phyloP scores from a whole-genome alignment of 2,888 invertebrate species.

The Polydrusus pterygomalis region DNA sequence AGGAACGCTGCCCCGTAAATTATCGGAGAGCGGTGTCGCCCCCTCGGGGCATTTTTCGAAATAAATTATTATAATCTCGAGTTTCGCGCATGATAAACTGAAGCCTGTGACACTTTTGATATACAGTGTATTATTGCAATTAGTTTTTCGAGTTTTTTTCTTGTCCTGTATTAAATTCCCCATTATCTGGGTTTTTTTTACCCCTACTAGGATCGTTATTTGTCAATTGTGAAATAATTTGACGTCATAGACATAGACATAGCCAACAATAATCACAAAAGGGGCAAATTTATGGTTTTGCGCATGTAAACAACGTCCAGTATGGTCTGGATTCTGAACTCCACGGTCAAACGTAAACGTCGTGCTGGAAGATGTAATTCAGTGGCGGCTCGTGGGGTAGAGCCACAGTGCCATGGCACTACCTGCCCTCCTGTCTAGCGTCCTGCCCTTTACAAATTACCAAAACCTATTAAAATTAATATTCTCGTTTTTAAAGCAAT shows the following conservation, averaged over 20 bases:
- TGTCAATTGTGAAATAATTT: constrained; percentile 2
- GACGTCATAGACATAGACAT: neutral
- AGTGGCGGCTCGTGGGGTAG: too few species aligned
- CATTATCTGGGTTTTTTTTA: constrained; percentile 17
- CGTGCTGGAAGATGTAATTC: too few species aligned
- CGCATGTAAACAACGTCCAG: too few species aligned
- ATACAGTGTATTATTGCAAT: constrained; percentile 54
- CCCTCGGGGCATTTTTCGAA: constrained; percentile 56
- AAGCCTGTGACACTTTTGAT: constrained; percentile 53
- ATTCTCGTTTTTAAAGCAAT: too few species aligned
- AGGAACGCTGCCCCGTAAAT: constrained; percentile 53
- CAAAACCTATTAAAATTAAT: too few species aligned
- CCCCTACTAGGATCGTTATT: neutral
- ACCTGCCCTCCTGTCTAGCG: too few species aligned
- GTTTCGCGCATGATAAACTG: constrained; percentile 52
- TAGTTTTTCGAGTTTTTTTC: constrained; percentile 47
- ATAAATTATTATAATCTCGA: constrained; percentile 56
- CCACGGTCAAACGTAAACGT: too few species aligned
- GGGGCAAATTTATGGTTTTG: too few species aligned
- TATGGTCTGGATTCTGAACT: too few species aligned
- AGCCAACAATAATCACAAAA: too few species aligned
- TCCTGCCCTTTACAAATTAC: too few species aligned
- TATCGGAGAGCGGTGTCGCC: constrained; percentile 50
- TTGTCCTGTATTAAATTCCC: constrained; percentile 33
- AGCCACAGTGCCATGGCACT: too few species aligned